phyloP scores from a whole-genome alignment of 1,140 invertebrate species.

The Anoplophora glabripennis region DNA sequence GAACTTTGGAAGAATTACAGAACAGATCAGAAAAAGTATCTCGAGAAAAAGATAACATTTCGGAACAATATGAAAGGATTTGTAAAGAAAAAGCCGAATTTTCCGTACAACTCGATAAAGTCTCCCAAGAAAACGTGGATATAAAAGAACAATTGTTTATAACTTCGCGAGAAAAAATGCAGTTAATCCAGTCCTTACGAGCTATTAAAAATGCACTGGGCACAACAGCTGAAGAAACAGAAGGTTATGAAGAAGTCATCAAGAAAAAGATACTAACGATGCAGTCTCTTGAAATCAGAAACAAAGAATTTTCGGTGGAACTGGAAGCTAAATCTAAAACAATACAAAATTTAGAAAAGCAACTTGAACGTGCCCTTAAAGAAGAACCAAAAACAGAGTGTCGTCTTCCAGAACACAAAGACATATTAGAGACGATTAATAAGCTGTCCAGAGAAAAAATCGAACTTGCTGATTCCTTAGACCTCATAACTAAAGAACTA shows the following conservation, averaged over 20 bases:
- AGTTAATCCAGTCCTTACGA: neutral
- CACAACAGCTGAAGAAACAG: neutral
- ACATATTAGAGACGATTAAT: constrained; percentile 9
- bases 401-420: constrained; percentile 2
- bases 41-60: constrained; percentile 6
- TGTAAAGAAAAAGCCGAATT: constrained; percentile 18
- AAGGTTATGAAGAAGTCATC: neutral
- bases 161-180: constrained; percentile 10
- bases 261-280: too few species aligned
- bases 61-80: constrained; percentile 4
- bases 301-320: too few species aligned
- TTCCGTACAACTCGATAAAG: constrained; percentile 16
- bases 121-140: constrained; percentile 14
- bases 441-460: constrained; percentile 8
- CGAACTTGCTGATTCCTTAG: constrained; percentile 9
- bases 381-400: too few species aligned
- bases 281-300: too few species aligned
- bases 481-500: constrained; percentile 14
- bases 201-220: constrained; percentile 3
- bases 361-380: too few species aligned
- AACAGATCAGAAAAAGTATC: neutral
- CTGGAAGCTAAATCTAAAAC: too few species aligned
- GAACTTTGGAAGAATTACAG: neutral
- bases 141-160: constrained; percentile 10
- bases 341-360: too few species aligned